Evolutionary conservation across 2,797 vertebrate species (phyloP).

Genomic region (Nasua narica): DNA sequence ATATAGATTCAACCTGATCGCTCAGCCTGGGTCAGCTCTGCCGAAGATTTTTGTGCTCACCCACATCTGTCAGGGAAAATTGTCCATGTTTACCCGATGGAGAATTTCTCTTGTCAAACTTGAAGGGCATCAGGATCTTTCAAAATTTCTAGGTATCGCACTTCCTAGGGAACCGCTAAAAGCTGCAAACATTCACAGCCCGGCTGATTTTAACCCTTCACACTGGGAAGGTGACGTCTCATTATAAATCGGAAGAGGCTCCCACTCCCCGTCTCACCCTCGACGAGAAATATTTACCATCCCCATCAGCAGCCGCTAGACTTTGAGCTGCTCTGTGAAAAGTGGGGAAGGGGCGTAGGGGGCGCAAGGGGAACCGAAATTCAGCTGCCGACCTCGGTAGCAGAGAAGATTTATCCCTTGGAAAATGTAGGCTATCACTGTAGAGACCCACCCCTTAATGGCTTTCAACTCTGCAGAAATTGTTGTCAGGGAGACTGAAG

Average conservation of each 20-base stretch:
- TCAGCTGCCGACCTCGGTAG: constrained; percentile 50
- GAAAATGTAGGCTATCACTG: constrained; percentile 67
- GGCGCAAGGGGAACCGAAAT: constrained; percentile 24
- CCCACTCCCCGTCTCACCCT: not conserved
- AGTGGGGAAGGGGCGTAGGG: not conserved
- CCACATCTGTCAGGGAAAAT: constrained; percentile 63
- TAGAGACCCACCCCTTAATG: constrained; percentile 59
- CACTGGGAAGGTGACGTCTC: constrained; percentile 21
- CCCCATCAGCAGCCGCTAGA: not conserved
- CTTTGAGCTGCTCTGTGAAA: constrained; percentile 34
- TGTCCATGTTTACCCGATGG: constrained; percentile 80
- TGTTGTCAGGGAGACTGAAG: constrained; percentile 73
- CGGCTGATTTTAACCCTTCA: constrained; percentile 54
- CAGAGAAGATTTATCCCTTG: constrained; percentile 60
- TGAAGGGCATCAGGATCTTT: constrained; percentile 83
- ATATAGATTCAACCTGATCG: constrained; percentile 59
- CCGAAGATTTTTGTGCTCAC: constrained; percentile 61
- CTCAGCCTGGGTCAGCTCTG: constrained; percentile 56
- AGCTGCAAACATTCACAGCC: constrained; percentile 74
- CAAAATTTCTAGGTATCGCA: constrained; percentile 85
- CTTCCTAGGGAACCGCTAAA: constrained; percentile 84
- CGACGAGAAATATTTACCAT: constrained; percentile 41
- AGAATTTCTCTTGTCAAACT: constrained; percentile 84
- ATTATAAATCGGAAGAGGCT: constrained; percentile 5
- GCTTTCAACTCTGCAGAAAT: constrained; percentile 55